Conservation (phyloP, 2,113 vertebrate species). For the Orcinus orca region DNA sequence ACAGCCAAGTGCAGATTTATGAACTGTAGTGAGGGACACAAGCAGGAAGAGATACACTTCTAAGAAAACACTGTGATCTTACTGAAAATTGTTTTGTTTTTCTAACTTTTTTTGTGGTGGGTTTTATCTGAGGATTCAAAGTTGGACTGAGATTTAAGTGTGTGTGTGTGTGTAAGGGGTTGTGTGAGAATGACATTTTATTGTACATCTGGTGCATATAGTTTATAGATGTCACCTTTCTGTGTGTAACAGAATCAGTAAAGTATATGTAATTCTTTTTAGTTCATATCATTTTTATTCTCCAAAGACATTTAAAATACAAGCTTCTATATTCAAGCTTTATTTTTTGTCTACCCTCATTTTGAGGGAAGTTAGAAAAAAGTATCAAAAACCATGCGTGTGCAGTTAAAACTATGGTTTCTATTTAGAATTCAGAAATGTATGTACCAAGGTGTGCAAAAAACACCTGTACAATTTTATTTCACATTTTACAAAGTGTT, state of each 20-base stretch:
- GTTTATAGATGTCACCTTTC: neutral
- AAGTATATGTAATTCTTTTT: neutral
- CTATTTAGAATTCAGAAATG: neutral
- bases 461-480: neutral
- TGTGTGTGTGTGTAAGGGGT: neutral
- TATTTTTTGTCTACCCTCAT: neutral
- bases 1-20: neutral
- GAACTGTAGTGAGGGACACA: neutral
- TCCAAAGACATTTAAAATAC: neutral
- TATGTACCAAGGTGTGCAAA: neutral
- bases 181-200: neutral
- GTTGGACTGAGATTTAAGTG: neutral
- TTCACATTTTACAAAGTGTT: neutral
- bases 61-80: neutral
- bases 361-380: neutral
- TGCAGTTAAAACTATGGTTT: neutral
- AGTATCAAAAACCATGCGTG: neutral
- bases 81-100: neutral
- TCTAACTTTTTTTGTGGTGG: neutral
- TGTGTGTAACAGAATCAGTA: neutral
- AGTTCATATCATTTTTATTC: constrained; percentile 9
- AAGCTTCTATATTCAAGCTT: neutral
- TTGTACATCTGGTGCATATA: neutral
- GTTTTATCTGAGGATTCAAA: neutral
- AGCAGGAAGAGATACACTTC: neutral